phyloP scores from a whole-genome alignment of 1,140 invertebrate genomes.

The Habropoda laboriosa region DNA sequence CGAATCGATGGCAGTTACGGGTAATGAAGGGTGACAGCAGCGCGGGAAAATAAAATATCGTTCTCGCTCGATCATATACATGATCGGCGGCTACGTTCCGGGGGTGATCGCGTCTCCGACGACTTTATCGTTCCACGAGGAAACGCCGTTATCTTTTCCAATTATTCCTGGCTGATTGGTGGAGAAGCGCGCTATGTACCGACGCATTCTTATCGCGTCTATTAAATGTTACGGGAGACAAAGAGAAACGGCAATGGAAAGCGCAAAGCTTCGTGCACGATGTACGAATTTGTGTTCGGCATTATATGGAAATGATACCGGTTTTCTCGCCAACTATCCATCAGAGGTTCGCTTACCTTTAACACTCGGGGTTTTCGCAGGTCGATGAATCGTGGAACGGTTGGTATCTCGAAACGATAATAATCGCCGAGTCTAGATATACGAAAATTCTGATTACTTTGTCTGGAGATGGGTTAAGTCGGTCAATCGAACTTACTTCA shows the following conservation, averaged over 20 bases:
- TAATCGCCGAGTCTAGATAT: conserved; percentile 75
- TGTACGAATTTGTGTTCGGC: no score
- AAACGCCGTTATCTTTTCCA: background rate
- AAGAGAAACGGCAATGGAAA: background rate
- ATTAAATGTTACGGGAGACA: background rate
- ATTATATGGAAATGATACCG: background rate
- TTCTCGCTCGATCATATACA: background rate
- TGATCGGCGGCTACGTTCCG: background rate
- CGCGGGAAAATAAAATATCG: conserved; percentile 29
- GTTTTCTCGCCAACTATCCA: background rate
- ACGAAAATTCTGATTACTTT: background rate
- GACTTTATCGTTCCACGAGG: background rate
- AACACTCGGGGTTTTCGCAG: conserved; percentile 77
- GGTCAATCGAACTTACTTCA: conserved; percentile 72
- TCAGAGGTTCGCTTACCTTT: conserved; percentile 73
- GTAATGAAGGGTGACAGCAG: conserved; percentile 27
- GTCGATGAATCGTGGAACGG: conserved; percentile 73
- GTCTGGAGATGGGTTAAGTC: background rate
- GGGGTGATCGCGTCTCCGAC: background rate
- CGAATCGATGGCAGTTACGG: conserved; percentile 30
- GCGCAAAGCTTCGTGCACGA: background rate
- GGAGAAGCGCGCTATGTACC: background rate
- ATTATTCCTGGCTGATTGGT: background rate
- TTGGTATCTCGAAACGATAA: conserved; percentile 75
- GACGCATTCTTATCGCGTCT: background rate